Evolutionary conservation across 2,888 invertebrate genomes (phyloP), one percentile per base, ranked within the genome.

Genomic region (Sphecodes monilicornis): DNA sequence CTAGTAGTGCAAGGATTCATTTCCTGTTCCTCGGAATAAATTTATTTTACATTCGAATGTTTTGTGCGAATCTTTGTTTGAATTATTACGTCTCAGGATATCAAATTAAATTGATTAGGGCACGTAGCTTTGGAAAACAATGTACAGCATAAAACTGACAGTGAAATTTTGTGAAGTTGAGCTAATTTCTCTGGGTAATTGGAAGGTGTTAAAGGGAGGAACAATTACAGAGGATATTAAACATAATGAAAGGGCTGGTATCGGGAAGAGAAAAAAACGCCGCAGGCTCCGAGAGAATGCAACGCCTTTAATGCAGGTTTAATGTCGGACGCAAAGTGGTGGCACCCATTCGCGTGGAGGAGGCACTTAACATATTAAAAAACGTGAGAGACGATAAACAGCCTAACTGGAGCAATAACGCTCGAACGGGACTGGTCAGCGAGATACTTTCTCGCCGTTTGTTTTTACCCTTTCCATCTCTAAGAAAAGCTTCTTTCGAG

Each of bases 311-410:
- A 26, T 57, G 57, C 57, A 60, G 29, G 57, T 60, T 60, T 60
- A 60, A 60, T 60, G 60, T 60, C 29, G 29, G 6, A 29, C 29
- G 16, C 60, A 16, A 29, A 60, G 60, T 29, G 60, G 60, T 60
- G 6, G 16, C 16, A 0, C 29, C 64, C 32, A 18, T 64, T 16
- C 64, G 32, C 64, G 60, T 29, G 2, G 16, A 32, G 32, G 32
- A 22, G 64, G 32, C 29, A 64, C 32, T 64, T 64, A 64, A 64
- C 64, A 32, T 64, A 60, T 60, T 60, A 64, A 64, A 64, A 32
- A 29, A 57, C 29, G 22, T 64, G 32, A 64, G 32, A 8, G 32
- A 64, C 32, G 32, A 32, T 10, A 32, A 22, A 29, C 64, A 32
- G 64, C 18, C 32, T 32, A 32, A 64, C 18, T 22, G 64, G 22